Evolutionary conservation across 2,888 invertebrate genomes (phyloP), one percentile per base, ranked within the genome.

Genomic region (Amiota mariae): DNA sequence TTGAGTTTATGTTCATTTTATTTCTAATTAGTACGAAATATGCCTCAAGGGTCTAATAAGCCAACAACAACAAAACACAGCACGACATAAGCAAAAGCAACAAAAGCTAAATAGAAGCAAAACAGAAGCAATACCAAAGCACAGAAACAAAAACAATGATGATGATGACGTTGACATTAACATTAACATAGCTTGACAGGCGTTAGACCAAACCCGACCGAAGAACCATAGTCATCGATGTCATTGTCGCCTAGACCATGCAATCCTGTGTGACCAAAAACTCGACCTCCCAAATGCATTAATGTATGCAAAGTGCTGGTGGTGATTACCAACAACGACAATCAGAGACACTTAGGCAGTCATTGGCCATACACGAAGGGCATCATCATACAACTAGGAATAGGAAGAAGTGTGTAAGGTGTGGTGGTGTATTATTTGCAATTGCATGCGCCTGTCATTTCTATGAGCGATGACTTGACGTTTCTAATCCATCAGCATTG

Each of bases 41-140:
- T 15, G 63, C 63, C 63, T 46, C 63, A 4, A 63, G 63, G 63
- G 63, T 18, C 63, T 63, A 63, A 63, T 63, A 63, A 63, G 63
- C 63, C 63, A 63, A 63, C 63, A 15, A 63, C 46, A 63, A 59
- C 59, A 63, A 63, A 63, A 59, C 59, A 59, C 18, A 18, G 8
- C 15, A 12, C 15, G 18, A 20, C 54, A 54, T 10, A 15, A 51
- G 12, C 51, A n/a, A 51, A 51, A 51, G 51, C 51, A n/a, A 51
- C 36, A 36, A 2, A 36, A 36, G 36, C 36, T 36, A 36, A 36
- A 36, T 36, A 36, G 36, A 36, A 36, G 36, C 36, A 36, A 36
- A 36, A 36, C 36, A 36, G 6, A n/a, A 51, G 51, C 51, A 51
- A 51, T 51, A n/a, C 51, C 4, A 2, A n/a, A 4, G 54, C 13